Conservation (phyloP, 2,797 vertebrate species). For the Cyprinella venusta region DNA sequence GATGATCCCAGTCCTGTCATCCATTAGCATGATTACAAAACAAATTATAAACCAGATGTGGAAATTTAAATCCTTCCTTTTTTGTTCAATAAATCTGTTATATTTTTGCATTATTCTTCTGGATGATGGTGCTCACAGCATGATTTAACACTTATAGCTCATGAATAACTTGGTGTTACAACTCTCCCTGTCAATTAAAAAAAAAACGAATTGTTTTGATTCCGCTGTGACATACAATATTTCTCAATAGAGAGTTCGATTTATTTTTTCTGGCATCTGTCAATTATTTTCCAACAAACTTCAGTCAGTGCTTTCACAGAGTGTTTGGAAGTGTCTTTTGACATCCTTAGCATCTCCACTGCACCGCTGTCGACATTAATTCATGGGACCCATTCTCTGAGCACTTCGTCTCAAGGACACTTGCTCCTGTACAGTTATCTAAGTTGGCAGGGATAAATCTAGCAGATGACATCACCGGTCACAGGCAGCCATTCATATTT, state of each 20-base stretch:
- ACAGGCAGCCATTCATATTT: conserved; percentile 80
- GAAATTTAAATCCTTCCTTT: not conserved
- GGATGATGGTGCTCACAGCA: not conserved
- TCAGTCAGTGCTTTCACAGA: conserved; percentile 51
- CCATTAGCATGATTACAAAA: not conserved
- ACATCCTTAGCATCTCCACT: conserved; percentile 72
- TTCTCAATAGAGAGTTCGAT: conserved; percentile 9
- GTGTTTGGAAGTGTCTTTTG: conserved; percentile 55
- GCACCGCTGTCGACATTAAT: conserved; percentile 74
- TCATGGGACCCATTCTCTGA: conserved; percentile 67
- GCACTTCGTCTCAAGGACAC: conserved; percentile 80
- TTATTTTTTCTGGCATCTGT: conserved; percentile 47
- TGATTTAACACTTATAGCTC: conserved; percentile 15
- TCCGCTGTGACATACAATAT: conserved; percentile 15
- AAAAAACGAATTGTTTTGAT: conserved; percentile 26
- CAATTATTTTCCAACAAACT: conserved; percentile 57
- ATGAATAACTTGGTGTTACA: not conserved
- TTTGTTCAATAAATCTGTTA: not conserved
- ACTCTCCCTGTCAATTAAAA: conserved; percentile 12
- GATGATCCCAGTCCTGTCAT: not conserved
- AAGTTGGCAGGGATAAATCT: conserved; percentile 78
- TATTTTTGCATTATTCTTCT: not conserved
- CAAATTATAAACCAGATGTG: not conserved
- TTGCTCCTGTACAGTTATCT: conserved; percentile 73
- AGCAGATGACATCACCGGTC: conserved; percentile 78